These are phyloP conservation scores for Rhamphomyia laevipes DNA, from an alignment of 2,888 invertebrate genomes.

Conservation along the genomic window DNA sequence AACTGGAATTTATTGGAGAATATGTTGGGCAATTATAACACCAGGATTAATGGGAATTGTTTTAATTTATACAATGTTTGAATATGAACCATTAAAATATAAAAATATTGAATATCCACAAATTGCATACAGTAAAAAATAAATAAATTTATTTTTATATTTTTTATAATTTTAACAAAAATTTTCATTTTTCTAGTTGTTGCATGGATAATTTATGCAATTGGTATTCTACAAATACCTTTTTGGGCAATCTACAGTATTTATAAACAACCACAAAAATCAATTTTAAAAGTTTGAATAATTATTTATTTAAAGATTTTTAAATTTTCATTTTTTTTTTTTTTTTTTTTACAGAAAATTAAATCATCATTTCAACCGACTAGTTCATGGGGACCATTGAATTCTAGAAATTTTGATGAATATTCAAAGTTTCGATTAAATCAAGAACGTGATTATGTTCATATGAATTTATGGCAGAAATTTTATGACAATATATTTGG, in stretches of 20 bases:
- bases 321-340: not conserved
- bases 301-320: not conserved
- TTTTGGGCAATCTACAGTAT: slow-evolving; percentile 31
- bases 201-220: slow-evolving; percentile 39
- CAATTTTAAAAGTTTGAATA: slow-evolving; percentile 15
- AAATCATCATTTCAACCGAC: slow-evolving; percentile 25
- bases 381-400: slow-evolving; percentile 29
- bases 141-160: not conserved
- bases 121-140: slow-evolving; percentile 41
- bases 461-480: slow-evolving; percentile 13
- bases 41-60: slow-evolving; percentile 58
- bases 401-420: slow-evolving; percentile 35
- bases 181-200: slow-evolving; percentile 21
- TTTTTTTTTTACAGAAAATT: slow-evolving; percentile 26
- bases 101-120: slow-evolving; percentile 48
- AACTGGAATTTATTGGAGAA: slow-evolving; percentile 58
- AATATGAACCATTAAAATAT: slow-evolving; percentile 48
- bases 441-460: slow-evolving; percentile 7
- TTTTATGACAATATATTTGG: slow-evolving; percentile 30
- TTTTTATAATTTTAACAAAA: not conserved
- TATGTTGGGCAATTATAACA: slow-evolving; percentile 66
- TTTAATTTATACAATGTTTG: slow-evolving; percentile 54
- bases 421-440: slow-evolving; percentile 31
- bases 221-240: slow-evolving; percentile 42
- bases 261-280: slow-evolving; percentile 26